Percentiles rank a stretch among this genome's conserved stretches.
These are phyloP conservation scores for Exocentrus adspersus DNA, from an alignment of 2,888 invertebrate species.

Conservation along the genomic window DNA sequence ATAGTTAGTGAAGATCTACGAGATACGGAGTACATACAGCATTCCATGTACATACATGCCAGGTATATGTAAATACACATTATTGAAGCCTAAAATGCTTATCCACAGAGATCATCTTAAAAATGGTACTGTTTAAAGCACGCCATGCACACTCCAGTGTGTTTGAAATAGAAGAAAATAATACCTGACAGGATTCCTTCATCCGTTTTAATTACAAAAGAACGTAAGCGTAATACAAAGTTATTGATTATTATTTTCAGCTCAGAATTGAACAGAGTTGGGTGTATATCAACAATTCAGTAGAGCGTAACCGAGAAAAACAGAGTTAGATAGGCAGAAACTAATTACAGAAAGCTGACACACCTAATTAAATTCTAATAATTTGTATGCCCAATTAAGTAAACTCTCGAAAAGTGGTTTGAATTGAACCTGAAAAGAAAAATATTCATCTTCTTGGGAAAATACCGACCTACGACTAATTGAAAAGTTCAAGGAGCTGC, in stretches of 20 bases:
- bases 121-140: too few relatives aligned
- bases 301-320: constrained; percentile 4
- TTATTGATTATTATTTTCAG: not conserved
- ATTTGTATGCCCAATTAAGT: not conserved
- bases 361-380: constrained; percentile 12
- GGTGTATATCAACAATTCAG: not conserved
- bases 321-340: constrained; percentile 5
- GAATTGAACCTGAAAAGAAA: not conserved
- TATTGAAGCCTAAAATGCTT: too few relatives aligned
- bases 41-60: too few relatives aligned
- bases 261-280: not conserved
- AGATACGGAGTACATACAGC: too few relatives aligned
- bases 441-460: not conserved
- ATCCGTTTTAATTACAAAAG: not conserved
- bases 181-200: not conserved
- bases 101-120: too few relatives aligned
- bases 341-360: constrained; percentile 3
- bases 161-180: too few relatives aligned
- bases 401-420: not conserved
- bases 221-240: not conserved
- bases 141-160: too few relatives aligned
- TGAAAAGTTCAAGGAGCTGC: not conserved
- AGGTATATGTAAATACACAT: too few relatives aligned
- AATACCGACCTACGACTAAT: not conserved
- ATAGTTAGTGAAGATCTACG: too few relatives aligned